Conservation (phyloP, 2,888 invertebrate genomes). For the Parnassius glacialis region DNA sequence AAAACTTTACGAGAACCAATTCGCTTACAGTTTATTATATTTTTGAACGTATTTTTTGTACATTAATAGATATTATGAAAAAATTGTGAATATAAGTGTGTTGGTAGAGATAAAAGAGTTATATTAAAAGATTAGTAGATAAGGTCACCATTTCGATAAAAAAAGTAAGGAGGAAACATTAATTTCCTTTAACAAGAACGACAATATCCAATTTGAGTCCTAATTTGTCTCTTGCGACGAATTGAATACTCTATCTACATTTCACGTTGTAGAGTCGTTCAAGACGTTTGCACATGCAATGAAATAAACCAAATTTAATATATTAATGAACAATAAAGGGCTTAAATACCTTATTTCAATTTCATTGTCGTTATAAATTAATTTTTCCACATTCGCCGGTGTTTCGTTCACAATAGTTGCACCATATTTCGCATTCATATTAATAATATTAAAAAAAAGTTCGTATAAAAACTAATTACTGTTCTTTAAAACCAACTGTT, state of each 20-base stretch:
- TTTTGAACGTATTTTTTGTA: no score
- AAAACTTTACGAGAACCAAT: no score
- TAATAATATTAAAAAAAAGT: conserved; percentile 31
- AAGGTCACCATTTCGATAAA: conserved; percentile 21
- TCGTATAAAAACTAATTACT: conserved; percentile 1
- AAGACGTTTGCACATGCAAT: conserved; percentile 9
- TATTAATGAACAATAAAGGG: neutral
- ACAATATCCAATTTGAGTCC: conserved; percentile 47
- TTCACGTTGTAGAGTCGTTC: conserved; percentile 39
- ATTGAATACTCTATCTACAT: conserved; percentile 50
- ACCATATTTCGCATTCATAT: conserved; percentile 67
- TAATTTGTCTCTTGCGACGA: conserved; percentile 46
- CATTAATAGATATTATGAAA: no score
- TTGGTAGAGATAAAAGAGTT: no score
- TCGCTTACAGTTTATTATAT: no score
- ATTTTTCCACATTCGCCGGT: conserved; percentile 47
- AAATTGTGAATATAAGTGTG: no score
- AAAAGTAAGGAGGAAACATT: conserved; percentile 34
- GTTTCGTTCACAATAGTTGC: conserved; percentile 55
- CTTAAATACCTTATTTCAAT: conserved; percentile 53
- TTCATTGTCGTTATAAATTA: conserved; percentile 44
- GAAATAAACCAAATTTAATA: neutral
- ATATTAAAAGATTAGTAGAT: conserved; percentile 1
- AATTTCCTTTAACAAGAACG: conserved; percentile 37
- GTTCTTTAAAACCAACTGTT: conserved; percentile 18